Evolutionary conservation across 2,888 invertebrate genomes (phyloP).

Genomic region (Liodrosophila aerea): DNA sequence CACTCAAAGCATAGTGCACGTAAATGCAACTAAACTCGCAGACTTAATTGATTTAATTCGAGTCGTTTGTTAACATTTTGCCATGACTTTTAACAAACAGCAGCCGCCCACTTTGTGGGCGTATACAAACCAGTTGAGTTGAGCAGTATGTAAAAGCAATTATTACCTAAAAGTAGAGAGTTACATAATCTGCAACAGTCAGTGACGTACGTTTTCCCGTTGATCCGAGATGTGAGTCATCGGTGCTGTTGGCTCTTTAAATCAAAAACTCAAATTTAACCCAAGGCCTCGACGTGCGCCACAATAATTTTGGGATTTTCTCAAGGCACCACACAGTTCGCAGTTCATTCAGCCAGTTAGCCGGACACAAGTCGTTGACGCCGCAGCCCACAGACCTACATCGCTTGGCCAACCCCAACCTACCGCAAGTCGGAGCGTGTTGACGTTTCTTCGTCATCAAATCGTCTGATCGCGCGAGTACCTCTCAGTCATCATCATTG

Average conservation of each 20-base stretch:
- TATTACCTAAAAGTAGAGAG: slow-evolving; percentile 52
- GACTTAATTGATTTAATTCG: too few species aligned
- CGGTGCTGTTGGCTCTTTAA: slow-evolving; percentile 60
- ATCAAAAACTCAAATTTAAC: slow-evolving; percentile 73
- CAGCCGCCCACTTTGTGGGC: slow-evolving; percentile 39
- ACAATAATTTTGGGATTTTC: slow-evolving; percentile 76
- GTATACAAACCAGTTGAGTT: slow-evolving; percentile 56
- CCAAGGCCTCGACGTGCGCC: slow-evolving; percentile 73
- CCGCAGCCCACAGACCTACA: slow-evolving; percentile 60
- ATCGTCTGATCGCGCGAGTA: slow-evolving; percentile 36
- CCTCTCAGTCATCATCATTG: slow-evolving; percentile 52
- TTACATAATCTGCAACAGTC: slow-evolving; percentile 67
- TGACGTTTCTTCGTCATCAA: slow-evolving; percentile 44
- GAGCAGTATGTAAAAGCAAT: slow-evolving; percentile 72
- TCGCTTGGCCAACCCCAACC: slow-evolving; percentile 58
- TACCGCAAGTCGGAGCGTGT: slow-evolving; percentile 68
- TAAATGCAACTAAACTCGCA: too few species aligned
- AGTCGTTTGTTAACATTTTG: slow-evolving; percentile 65
- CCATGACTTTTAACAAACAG: slow-evolving; percentile 52
- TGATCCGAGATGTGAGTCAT: slow-evolving; percentile 55
- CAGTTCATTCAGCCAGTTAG: slow-evolving; percentile 21
- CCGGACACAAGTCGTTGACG: slow-evolving; percentile 75
- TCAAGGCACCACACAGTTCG: slow-evolving; percentile 60
- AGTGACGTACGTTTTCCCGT: slow-evolving; percentile 72
- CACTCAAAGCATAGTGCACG: too few species aligned